These are phyloP conservation scores for Theodoxus fluviatilis DNA, from an alignment of 2,888 invertebrate genomes.

Conservation along the genomic window DNA sequence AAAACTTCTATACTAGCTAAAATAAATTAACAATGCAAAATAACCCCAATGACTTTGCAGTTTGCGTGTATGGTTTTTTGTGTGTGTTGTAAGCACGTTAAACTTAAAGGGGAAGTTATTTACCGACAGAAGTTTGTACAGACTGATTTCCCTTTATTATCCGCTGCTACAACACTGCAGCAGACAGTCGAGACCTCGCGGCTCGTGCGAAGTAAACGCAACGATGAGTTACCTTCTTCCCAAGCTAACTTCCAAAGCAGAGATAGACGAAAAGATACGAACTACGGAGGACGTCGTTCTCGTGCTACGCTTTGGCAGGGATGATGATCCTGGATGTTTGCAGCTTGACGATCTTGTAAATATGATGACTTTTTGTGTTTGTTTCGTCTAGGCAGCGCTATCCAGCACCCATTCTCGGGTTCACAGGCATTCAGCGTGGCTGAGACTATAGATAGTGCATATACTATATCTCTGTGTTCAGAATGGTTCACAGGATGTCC, in stretches of 20 bases:
- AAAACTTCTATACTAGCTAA: no score
- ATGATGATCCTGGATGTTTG: conserved; percentile 56
- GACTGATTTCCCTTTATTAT: no score
- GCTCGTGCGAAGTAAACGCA: no score
- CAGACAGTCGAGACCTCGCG: no score
- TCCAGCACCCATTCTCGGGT: neutral
- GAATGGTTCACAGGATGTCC: no score
- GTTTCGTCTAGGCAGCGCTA: neutral
- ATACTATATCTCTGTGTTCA: no score
- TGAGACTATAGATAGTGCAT: no score
- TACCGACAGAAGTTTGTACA: neutral
- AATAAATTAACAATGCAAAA: no score
- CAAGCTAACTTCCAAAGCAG: conserved; percentile 50
- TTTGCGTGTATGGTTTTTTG: no score
- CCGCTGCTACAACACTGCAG: no score
- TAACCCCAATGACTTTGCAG: no score
- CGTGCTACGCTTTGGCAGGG: conserved; percentile 61
- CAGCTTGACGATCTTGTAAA: conserved; percentile 62
- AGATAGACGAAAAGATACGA: conserved; percentile 58
- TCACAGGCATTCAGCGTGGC: neutral
- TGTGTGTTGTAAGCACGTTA: no score
- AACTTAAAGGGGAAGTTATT: neutral
- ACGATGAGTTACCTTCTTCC: conserved; percentile 49
- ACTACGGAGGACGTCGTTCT: conserved; percentile 60
- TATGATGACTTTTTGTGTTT: neutral